phyloP scores from a whole-genome alignment of 2,113 vertebrate genomes.

The Cynocephalus volans region DNA sequence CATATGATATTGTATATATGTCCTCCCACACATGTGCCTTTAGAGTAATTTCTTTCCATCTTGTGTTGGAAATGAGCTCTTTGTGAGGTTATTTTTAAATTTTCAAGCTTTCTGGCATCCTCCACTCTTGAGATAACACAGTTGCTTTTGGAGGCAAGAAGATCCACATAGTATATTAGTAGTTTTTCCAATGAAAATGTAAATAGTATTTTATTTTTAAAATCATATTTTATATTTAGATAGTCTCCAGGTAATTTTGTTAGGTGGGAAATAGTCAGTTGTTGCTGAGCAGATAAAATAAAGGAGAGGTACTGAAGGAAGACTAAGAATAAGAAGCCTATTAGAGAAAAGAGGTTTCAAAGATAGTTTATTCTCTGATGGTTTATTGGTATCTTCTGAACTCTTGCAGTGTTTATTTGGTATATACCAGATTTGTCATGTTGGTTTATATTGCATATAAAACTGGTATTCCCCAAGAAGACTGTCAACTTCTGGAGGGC shows the following conservation, averaged over 20 bases:
- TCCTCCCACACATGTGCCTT: slow-evolving; percentile 80
- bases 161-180: slow-evolving; percentile 74
- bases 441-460: slow-evolving; percentile 43
- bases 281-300: slow-evolving; percentile 66
- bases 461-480: slow-evolving; percentile 6
- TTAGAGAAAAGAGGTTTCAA: slow-evolving; percentile 56
- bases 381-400: slow-evolving; percentile 61
- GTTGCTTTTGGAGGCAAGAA: slow-evolving; percentile 80
- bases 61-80: slow-evolving; percentile 80
- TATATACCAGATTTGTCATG: not conserved
- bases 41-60: slow-evolving; percentile 85
- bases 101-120: slow-evolving; percentile 78
- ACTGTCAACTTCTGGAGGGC: slow-evolving; percentile 48
- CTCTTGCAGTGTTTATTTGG: slow-evolving; percentile 49
- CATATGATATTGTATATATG: slow-evolving; percentile 81
- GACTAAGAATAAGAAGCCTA: slow-evolving; percentile 58
- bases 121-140: slow-evolving; percentile 81
- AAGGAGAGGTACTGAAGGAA: slow-evolving; percentile 37
- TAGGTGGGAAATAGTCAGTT: slow-evolving; percentile 71
- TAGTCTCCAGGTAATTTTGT: slow-evolving; percentile 72
- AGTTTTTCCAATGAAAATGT: slow-evolving; percentile 74
- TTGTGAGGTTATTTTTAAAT: slow-evolving; percentile 85
- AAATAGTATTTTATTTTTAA: slow-evolving; percentile 80
- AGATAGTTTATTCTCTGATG: slow-evolving; percentile 57
- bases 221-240: slow-evolving; percentile 74